Evolutionary conservation across 2,888 invertebrate genomes (phyloP), one percentile per base, ranked within the genome.

Genomic region (Pycnomerus fuliginosus): DNA sequence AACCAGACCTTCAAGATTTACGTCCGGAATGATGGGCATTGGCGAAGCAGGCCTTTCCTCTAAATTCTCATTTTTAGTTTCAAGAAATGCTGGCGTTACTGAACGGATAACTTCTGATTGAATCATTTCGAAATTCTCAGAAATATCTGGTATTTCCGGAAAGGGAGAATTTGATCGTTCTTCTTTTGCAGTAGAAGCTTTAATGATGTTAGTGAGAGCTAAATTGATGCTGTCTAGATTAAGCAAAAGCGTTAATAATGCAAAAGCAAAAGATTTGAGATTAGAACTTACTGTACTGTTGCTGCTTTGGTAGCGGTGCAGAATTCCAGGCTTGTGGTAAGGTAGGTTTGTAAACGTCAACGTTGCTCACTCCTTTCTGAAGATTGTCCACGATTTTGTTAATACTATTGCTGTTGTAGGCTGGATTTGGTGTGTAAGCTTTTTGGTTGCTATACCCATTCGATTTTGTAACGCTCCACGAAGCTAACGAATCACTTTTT

Each of bases 241-340:
- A 41, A 48, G 42, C 20, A 33, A 30, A 16, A 35, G 37, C 37
- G 13, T 24, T 31, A 31, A 29, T 30, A 36, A 7, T 8, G 46
- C 36, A 27, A 42, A 28, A 22, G 15, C 16, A 34, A 16, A 30
- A 16, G 28, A 40, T 15, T 25, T 23, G 16, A 36, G n/a, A 36
- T n/a, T n/a, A 39, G 3, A 29, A 67, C 72, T 68, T 63, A 74
- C 73, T 68, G 50, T 64, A 71, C 48, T 65, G 61, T 58, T 68
- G 64, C 50, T 55, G 60, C 43, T 63, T 59, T 22, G 55, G 38
- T 27, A 58, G 53, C 8, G 58, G 11, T 10, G 7, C 22, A 1
- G 68, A 56, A 46, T 70, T 74, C 78, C 78, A 78, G 22, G 74
- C 76, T 49, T 71, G 70, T 0, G 77, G 76, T 36, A 73, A 55